Evolutionary conservation across 2,113 vertebrate species (phyloP), one percentile per base, ranked within the genome.

Genomic region (Calyptomena viridis): DNA sequence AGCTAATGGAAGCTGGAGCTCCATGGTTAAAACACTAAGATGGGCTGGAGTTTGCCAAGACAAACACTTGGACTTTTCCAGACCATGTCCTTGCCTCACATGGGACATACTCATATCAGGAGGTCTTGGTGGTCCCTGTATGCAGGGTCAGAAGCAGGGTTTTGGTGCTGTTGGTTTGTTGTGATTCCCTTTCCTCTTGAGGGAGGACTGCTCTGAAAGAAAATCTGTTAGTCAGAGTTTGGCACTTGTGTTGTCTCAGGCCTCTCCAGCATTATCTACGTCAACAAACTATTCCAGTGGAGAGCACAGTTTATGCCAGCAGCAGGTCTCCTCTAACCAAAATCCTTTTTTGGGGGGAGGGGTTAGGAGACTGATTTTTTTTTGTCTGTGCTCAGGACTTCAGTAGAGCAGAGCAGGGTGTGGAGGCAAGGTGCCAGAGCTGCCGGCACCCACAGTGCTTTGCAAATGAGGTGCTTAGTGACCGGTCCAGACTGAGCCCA

Each of bases 1-100:
- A 92, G n/a, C 30, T 81, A 90, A 67, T 92, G 79, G 49, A 94
- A 81, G 52, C 40, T 96, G 47, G 19, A 87, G 6, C 56, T 86
- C 52, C 52, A 9, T 3, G 5, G 64, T 62, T 90, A 68, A 80
- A 81, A 52, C 40, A 58, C 1, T 68, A 73, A 72, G 11, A 50
- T 42, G 39, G 33, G 21, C 47, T 71, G 31, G 35, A 64, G 14
- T 66, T 84, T 81, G 49, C 85, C 90, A 92, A 68, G 80, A 58
- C 42, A 64, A 86, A 63, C 30, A 42, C 31, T 31, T 66, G 35
- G 59, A 44, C 63, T 71, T 74, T 72, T 58, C 55, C 55, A 67
- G 78, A 77, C 46, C 4, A 3, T 59, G 47, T 75, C 33, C 39
- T 74, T 0, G 1, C 22, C 27, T 93, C 44, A 68, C 28, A 25